Base-by-base conservation (phyloP, 1,140 invertebrate species). In the Drosophila melanica region DNA sequence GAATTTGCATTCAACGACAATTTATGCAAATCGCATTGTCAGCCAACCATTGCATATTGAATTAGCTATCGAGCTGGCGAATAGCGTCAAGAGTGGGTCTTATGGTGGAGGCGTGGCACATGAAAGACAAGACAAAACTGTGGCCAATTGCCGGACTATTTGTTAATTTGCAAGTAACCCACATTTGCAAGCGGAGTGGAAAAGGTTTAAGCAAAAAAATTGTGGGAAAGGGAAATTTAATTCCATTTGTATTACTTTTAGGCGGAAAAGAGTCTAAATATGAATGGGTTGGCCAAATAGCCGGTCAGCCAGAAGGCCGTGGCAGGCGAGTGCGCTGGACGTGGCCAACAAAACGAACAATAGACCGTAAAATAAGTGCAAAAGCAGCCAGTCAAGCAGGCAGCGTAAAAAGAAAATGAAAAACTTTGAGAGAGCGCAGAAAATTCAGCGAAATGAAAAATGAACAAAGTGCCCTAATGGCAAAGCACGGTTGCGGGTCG, bases 281-380 rank as follows among this genome's bases (percentile, higher is more conserved):
- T 87, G 79, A 87, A 89, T 87, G 85, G 76, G 79, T 77, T 81
- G 77, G 59, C 57, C 59, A 50, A 71, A 33, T 54, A 55, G 47
- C 62, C 54, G 57, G 55, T 37, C 55, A 55, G 47, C 50, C 35
- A 68, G 62, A 63, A 60, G 79, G 68, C 74, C 75, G 72, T 72
- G 63, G 68, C 81, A 69, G 84, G 70, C 75, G 74, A 75, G 67
- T 71, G 78, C 75, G 55, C 77, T 68, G 79, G 74, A 81, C 87
- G 65, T 72, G 72, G 81, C 73, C 85, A 64, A 81, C 81, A 85
- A 90, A 90, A 86, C 71, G 85, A 90, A 89, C 89, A 90, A 90
- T 90, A 81, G 89, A 90, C 66, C 87, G 87, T 87, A 84, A 90
- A 90, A 90, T 90, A 89, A 90, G 81, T 90, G 87, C 80, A 90